phyloP scores from a whole-genome alignment of 2,888 invertebrate species.

The Brenthis hecate region DNA sequence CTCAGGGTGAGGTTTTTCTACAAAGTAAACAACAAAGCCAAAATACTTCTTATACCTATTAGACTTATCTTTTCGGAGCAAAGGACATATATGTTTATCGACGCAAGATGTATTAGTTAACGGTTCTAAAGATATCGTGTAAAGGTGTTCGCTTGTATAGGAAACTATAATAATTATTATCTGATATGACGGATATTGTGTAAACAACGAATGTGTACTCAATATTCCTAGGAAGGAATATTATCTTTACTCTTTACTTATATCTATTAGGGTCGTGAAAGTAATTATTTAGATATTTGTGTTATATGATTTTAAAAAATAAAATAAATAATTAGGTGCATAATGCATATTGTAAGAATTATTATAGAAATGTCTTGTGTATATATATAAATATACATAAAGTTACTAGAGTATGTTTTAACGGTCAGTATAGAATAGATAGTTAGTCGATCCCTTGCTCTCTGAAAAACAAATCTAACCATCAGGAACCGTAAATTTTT shows the following conservation, averaged over 20 bases:
- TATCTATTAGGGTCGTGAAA: constrained; percentile 42
- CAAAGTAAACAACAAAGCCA: background rate
- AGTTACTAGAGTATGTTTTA: too few species aligned
- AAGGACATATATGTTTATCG: constrained; percentile 45
- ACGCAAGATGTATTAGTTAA: constrained; percentile 46
- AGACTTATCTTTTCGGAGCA: constrained; percentile 48
- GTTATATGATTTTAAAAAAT: constrained; percentile 18
- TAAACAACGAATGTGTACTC: constrained; percentile 49
- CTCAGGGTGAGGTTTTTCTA: constrained; percentile 24
- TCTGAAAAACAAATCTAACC: too few species aligned
- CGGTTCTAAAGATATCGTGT: constrained; percentile 44
- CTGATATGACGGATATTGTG: constrained; percentile 54
- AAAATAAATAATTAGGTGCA: background rate
- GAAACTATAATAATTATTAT: constrained; percentile 62
- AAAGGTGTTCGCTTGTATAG: constrained; percentile 47
- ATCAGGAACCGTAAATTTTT: too few species aligned
- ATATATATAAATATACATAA: too few species aligned
- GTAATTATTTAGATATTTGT: constrained; percentile 39
- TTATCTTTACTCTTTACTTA: constrained; percentile 48
- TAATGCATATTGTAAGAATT: too few species aligned
- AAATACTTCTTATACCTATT: constrained; percentile 1
- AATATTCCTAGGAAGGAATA: constrained; percentile 46
- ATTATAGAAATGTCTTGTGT: too few species aligned
- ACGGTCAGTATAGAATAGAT: too few species aligned
- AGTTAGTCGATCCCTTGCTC: too few species aligned